phyloP scores from a whole-genome alignment of 2,113 vertebrate genomes.

The Hippopotamus amphibius region DNA sequence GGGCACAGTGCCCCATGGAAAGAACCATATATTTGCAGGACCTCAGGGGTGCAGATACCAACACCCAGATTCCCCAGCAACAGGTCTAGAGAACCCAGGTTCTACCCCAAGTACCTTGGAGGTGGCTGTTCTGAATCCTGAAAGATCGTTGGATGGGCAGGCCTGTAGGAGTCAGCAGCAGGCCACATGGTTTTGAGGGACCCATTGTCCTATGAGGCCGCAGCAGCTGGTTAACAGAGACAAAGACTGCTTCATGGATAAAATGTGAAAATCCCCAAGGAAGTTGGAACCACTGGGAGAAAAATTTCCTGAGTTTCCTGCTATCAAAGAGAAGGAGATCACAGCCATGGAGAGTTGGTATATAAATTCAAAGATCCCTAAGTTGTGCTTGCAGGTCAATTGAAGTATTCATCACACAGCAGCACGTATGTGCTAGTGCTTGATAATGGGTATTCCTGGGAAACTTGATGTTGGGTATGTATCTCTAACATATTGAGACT shows the following conservation, averaged over 20 bases:
- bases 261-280: neutral
- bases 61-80: neutral
- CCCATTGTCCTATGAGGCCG: neutral
- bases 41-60: accelerated
- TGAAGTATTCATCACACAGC: accelerated
- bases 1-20: accelerated
- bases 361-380: accelerated
- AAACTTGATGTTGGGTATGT: accelerated
- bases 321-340: neutral
- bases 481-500: too few relatives aligned
- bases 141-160: too few relatives aligned
- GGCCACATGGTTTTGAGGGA: neutral
- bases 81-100: neutral
- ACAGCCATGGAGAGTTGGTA: accelerated
- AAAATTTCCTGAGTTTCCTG: neutral
- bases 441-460: accelerated
- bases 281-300: too few relatives aligned
- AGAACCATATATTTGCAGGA: neutral
- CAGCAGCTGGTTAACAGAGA: neutral
- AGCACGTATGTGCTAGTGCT: accelerated
- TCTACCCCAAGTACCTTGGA: too few relatives aligned
- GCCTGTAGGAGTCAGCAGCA: too few relatives aligned
- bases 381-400: too few relatives aligned
- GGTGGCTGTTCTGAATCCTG: neutral
- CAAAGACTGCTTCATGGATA: neutral